phyloP scores from a whole-genome alignment of 2,888 invertebrate species.

The Pilophorus perplexus region DNA sequence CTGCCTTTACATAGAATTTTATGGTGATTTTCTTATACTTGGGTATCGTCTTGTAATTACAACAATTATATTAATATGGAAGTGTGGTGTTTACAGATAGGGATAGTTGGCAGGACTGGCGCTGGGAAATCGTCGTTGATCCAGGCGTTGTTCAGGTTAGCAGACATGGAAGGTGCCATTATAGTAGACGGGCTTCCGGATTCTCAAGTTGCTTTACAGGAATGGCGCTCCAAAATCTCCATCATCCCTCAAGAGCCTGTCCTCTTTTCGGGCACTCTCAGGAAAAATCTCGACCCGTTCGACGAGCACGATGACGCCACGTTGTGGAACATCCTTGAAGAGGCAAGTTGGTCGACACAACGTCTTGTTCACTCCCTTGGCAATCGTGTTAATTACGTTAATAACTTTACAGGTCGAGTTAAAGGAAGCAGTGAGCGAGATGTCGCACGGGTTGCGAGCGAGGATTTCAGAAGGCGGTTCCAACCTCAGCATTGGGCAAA shows the following conservation, averaged over 20 bases:
- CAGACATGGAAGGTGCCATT: conserved; percentile 72
- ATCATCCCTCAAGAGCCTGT: conserved; percentile 85
- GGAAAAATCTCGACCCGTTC: conserved; percentile 88
- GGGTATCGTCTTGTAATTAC: too few species aligned
- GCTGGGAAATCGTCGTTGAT: conserved; percentile 79
- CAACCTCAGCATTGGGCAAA: conserved; percentile 86
- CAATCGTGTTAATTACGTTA: too few species aligned
- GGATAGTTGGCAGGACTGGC: too few species aligned
- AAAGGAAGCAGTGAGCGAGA: conserved; percentile 63
- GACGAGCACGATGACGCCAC: conserved; percentile 73
- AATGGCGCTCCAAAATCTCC: conserved; percentile 73
- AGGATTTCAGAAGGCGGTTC: conserved; percentile 72
- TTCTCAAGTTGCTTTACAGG: conserved; percentile 66
- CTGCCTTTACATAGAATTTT: too few species aligned
- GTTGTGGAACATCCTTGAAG: conserved; percentile 80
- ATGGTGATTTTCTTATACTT: too few species aligned
- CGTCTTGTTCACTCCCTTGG: too few species aligned
- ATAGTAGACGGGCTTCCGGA: conserved; percentile 76
- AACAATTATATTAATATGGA: too few species aligned
- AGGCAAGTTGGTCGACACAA: conserved; percentile 57
- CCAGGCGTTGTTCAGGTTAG: conserved; percentile 75
- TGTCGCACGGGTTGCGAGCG: conserved; percentile 62
- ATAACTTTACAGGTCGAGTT: conserved; percentile 77
- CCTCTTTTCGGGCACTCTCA: conserved; percentile 79
- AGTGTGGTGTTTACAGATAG: conserved; percentile 58